Conservation (phyloP, 2,797 vertebrate species). For the Lagocephalus sceleratus region DNA sequence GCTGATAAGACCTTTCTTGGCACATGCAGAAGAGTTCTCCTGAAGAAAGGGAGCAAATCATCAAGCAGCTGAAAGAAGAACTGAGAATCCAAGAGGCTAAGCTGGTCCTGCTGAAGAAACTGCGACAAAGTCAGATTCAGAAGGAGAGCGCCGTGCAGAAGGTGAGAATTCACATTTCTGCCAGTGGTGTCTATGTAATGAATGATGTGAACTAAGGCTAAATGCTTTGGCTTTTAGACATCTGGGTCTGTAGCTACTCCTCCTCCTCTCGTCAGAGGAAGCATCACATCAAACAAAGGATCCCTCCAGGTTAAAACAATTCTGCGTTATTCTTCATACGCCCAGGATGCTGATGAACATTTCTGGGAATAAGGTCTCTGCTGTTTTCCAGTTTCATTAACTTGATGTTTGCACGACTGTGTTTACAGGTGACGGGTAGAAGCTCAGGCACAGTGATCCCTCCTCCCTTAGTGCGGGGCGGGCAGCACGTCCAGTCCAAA, state of each 20-base stretch:
- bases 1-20: neutral
- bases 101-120: constrained; percentile 92
- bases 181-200: neutral
- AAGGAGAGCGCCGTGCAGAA: constrained; percentile 89
- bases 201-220: neutral
- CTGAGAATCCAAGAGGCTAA: constrained; percentile 95
- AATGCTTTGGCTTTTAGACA: constrained; percentile 64
- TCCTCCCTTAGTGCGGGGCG: constrained; percentile 92
- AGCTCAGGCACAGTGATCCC: constrained; percentile 90
- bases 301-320: constrained; percentile 84
- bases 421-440: constrained; percentile 81
- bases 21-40: constrained; percentile 86
- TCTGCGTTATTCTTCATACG: neutral
- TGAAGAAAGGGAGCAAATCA: constrained; percentile 87
- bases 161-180: constrained; percentile 66
- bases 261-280: constrained; percentile 89
- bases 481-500: constrained; percentile 85
- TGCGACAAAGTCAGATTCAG: constrained; percentile 97
- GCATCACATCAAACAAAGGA: constrained; percentile 85
- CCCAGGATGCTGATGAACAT: neutral
- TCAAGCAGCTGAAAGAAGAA: constrained; percentile 94
- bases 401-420: neutral
- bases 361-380: no score
- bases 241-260: constrained; percentile 84
- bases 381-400: no score